phyloP scores from a whole-genome alignment of 2,113 vertebrate genomes.

The Silurus glanis region DNA sequence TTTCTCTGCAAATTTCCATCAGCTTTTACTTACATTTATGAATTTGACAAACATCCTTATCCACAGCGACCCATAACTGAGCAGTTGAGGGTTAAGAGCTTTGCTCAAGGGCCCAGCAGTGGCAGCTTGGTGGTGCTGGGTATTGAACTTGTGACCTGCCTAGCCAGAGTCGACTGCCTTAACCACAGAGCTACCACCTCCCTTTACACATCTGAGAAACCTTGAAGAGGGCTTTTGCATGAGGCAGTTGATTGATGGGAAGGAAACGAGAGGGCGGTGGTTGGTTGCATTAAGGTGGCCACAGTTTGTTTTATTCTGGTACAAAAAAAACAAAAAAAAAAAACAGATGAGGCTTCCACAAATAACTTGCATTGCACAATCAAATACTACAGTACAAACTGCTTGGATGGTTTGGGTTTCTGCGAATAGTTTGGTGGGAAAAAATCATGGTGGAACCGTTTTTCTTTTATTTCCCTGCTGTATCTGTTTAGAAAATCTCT shows the following conservation, averaged over 20 bases:
- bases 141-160: no score
- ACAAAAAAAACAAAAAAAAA: neutral
- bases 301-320: neutral
- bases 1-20: neutral
- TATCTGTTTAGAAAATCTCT: no score
- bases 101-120: no score
- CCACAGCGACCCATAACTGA: no score
- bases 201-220: neutral
- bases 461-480: no score
- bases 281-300: neutral
- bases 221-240: neutral
- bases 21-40: neutral
- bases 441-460: no score
- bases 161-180: no score
- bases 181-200: no score
- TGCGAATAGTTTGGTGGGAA: neutral
- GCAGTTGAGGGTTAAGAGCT: no score
- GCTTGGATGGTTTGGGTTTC: neutral
- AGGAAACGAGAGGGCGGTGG: neutral
- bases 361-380: no score
- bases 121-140: no score
- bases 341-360: neutral
- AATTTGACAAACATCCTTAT: no score
- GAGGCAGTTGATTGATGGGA: neutral
- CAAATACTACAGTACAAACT: neutral